These are phyloP conservation scores for Ceratina australensis DNA, from an alignment of 1,140 invertebrate species.

Conservation along the genomic window DNA sequence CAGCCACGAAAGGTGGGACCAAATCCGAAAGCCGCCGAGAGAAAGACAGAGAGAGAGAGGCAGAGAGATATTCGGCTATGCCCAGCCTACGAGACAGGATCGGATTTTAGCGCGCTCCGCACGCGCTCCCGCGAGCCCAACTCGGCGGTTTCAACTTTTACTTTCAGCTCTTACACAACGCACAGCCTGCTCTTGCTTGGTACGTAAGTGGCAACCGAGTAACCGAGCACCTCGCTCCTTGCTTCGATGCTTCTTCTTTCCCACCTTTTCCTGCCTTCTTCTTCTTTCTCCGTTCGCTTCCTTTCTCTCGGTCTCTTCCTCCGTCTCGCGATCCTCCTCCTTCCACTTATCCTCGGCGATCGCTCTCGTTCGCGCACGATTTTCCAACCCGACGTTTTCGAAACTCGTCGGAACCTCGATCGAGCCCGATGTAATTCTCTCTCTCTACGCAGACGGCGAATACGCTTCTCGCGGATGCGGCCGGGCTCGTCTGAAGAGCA, in stretches of 20 bases:
- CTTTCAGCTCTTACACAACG: constrained; percentile 80
- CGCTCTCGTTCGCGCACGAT: not conserved
- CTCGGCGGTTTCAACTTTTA: constrained; percentile 80
- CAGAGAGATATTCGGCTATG: constrained; percentile 70
- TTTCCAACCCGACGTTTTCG: not conserved
- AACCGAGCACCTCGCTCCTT: constrained; percentile 26
- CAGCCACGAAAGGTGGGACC: constrained; percentile 23
- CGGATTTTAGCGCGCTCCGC: constrained; percentile 76
- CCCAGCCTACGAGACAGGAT: constrained; percentile 66
- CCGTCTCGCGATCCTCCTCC: not conserved
- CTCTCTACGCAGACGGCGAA: too few relatives aligned
- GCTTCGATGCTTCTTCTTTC: constrained; percentile 42
- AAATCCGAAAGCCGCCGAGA: constrained; percentile 37
- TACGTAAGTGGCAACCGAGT: constrained; percentile 62
- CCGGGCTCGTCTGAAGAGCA: constrained; percentile 20
- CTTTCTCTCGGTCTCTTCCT: not conserved
- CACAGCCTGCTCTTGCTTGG: constrained; percentile 62
- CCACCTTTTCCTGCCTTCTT: not conserved
- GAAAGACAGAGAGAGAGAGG: constrained; percentile 15
- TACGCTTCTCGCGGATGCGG: not conserved
- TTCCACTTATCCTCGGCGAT: not conserved
- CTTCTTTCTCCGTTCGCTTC: not conserved
- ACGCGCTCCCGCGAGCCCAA: constrained; percentile 69
- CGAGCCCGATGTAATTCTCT: not conserved
- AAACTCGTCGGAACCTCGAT: not conserved